Base-by-base conservation (phyloP, 2,113 vertebrate genomes). In the Urocitellus parryii region DNA sequence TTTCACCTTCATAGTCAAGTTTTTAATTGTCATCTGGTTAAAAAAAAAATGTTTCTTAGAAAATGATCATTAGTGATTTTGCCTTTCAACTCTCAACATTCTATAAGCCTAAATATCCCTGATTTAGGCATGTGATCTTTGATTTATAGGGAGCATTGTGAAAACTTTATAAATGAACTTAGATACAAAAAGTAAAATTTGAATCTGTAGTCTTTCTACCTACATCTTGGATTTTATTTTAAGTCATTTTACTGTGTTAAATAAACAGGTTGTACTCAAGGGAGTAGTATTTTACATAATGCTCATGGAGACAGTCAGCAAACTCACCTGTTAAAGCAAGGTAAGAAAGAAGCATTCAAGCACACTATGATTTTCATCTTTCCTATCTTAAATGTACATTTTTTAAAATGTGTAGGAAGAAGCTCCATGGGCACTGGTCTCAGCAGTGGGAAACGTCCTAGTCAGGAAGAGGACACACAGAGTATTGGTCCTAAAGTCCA, bases 401-500 rank as follows among this genome's bases (percentile, higher is more conserved):
- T 98, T 98, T 97, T 68, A 48, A 58, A 97, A 94, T 98, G 94
- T 97, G 80, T 95, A 99, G 99, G 98, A 96, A 98, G 98, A 98
- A 97, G 96, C 45, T 83, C 98, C n/a, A 37, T 97, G 96, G 97
- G 97, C 96, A 39, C 97, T 91, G 98, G 97, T 90, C 88, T 98
- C 90, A 97, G 98, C 92, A 96, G 96, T 89, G 98, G 98, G 92
- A 99, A 99, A 95, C 98, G 99, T 18, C 98, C 98, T 74, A 98
- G 98, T 97, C 98, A 98, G 88, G 99, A 99, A 95, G 99, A 99
- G 77, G 98, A 98, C 82, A 97, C 72, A 5, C 99, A 98, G 96
- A 98, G 98, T 56, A 68, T 98, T 73, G 98, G 98, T 88, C 98
- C 98, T 65, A 99, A 99, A 98, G 98, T 99, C 97, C 99, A 99